Evolutionary conservation across 2,797 vertebrate species (phyloP), one percentile per base, ranked within the genome.

Genomic region (Gymnothorax reevesii): DNA sequence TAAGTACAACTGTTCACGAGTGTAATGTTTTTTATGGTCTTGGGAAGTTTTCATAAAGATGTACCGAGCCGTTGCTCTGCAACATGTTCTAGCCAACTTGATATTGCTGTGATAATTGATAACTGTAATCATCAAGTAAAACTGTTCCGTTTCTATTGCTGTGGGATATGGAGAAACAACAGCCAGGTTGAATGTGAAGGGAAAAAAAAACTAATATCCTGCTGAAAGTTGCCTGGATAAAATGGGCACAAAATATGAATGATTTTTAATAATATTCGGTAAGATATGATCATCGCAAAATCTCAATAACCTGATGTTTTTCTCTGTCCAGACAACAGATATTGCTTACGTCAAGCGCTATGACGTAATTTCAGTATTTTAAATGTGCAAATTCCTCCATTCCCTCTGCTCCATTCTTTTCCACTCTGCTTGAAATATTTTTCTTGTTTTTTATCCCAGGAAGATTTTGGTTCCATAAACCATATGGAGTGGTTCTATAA

Each of bases 261-360:
- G 73, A 49, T 77, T 80, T 55, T 55, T 55, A 80, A 55, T 80
- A 80, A 80, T 55, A 55, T 49, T 52, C 73, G 22, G n/a, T n/a
- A 55, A 80, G 77, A 80, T 55, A 55, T 55, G 49, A 55, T 80
- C 77, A 80, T 49, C n/a, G 2, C 33, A 54, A 55, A 20, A 12
- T 80, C 77, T 80, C 77, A 80, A 80, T 80, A 80, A 80, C 77
- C 77, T 55, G 7, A 8, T 80, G 17, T 55, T n/a, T 80, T 80
- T 54, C 33, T 80, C 77, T 55, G 54, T n/a, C 77, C 20, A 22
- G 77, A 80, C 55, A 55, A 55, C 20, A 80, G 49, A 80, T 80
- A 80, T 55, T 80, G 7, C 52, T n/a, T 52, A 80, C n/a, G 52
- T n/a, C 8, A 17, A 42, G 33, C 33, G 33, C 33, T 42, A 42